Evolutionary conservation across 2,113 vertebrate genomes (phyloP).

Genomic region (Pseudopipra pipra): DNA sequence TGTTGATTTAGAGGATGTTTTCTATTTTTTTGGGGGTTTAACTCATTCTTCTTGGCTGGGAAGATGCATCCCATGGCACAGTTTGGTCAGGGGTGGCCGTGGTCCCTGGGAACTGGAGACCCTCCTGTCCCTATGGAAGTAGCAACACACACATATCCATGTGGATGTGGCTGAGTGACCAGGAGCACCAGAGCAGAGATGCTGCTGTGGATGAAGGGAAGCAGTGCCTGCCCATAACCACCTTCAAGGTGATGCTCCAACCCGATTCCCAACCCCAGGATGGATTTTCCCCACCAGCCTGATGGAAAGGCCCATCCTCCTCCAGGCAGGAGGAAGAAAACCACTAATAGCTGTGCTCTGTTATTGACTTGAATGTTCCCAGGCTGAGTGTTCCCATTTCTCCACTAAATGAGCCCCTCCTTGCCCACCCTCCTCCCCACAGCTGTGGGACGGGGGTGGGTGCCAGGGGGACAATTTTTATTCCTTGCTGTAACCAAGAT

Average conservation of each 20-base stretch:
- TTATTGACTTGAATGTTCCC: background rate
- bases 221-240: background rate
- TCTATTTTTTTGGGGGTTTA: background rate
- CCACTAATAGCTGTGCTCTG: background rate
- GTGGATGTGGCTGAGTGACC: rapidly evolving
- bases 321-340: background rate
- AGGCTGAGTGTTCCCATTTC: background rate
- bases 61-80: background rate
- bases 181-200: background rate
- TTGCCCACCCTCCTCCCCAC: background rate
- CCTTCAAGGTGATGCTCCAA: background rate
- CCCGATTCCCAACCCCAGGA: background rate
- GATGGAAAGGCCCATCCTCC: background rate
- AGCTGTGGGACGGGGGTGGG: background rate
- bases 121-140: background rate
- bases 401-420: background rate
- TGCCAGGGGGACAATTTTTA: background rate
- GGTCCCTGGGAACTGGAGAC: background rate
- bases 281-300: background rate
- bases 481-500: background rate
- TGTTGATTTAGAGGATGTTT: background rate
- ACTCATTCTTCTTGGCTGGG: background rate
- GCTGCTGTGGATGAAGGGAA: background rate
- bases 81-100: rapidly evolving
- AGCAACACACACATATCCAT: rapidly evolving